Evolutionary conservation across 2,888 invertebrate species (phyloP).

Genomic region (Leptinotarsa peninsularis): DNA sequence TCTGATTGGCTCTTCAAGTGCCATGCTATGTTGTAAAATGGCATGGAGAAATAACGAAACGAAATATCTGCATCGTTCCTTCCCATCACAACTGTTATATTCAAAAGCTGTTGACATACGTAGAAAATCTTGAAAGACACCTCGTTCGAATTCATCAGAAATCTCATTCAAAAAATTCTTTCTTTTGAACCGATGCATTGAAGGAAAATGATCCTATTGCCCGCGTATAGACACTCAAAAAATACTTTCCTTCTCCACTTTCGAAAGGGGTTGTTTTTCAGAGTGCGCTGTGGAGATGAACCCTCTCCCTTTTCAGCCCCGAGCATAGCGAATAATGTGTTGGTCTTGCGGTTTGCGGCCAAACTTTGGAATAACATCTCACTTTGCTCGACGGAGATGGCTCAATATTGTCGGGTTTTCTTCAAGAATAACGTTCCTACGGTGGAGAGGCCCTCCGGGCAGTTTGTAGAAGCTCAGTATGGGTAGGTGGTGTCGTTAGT

Average conservation of each 20-base stretch:
- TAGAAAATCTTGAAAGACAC: background rate
- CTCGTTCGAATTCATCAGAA: background rate
- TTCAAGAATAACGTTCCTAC: slow-evolving; percentile 3
- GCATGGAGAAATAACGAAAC: too few species aligned
- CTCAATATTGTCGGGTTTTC: slow-evolving; percentile 9
- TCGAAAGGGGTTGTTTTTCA: slow-evolving; percentile 13
- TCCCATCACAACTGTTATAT: too few species aligned
- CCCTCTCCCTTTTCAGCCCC: slow-evolving; percentile 13
- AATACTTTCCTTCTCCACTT: slow-evolving; percentile 7
- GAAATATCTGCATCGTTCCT: too few species aligned
- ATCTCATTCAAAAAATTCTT: background rate
- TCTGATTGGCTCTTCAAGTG: too few species aligned
- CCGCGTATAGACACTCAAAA: background rate
- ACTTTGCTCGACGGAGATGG: slow-evolving; percentile 18
- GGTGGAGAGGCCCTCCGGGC: slow-evolving; percentile 1
- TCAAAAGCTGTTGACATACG: too few species aligned
- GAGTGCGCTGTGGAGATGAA: slow-evolving; percentile 6
- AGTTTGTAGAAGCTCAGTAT: background rate
- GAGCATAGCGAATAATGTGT: slow-evolving; percentile 18
- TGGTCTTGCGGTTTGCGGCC: slow-evolving; percentile 24
- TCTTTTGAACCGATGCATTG: slow-evolving; percentile 7
- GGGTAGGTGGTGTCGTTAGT: too few species aligned
- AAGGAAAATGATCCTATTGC: slow-evolving; percentile 3
- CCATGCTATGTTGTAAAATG: too few species aligned
- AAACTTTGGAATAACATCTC: slow-evolving; percentile 25